Evolutionary conservation across 1,140 invertebrate genomes (phyloP).

Genomic region (Dufourea novaeangliae): DNA sequence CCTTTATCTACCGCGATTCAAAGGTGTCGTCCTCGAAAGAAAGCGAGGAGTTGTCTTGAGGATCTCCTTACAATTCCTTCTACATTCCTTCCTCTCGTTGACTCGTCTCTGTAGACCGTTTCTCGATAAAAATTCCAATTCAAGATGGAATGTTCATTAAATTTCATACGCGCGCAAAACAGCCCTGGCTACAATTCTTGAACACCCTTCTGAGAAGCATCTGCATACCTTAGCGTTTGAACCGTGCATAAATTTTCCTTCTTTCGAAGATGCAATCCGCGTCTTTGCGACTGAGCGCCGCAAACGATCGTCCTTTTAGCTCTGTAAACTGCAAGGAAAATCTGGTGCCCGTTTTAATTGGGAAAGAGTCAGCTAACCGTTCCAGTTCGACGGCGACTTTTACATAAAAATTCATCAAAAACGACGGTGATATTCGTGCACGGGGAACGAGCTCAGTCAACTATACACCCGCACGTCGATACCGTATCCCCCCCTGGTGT

Average conservation of each 20-base stretch:
- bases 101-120: constrained; percentile 1
- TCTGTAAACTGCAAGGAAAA: background rate
- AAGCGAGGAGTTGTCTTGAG: constrained; percentile 48
- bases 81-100: constrained; percentile 21
- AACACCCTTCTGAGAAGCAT: background rate
- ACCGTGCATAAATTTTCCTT: background rate
- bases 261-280: background rate
- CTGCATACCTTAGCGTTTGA: constrained; percentile 18
- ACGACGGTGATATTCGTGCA: background rate
- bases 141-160: constrained; percentile 42
- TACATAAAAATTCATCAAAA: background rate
- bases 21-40: constrained; percentile 51
- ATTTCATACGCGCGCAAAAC: constrained; percentile 14
- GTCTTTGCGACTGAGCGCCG: background rate
- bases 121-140: constrained; percentile 41
- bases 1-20: constrained; percentile 47
- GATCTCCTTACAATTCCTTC: constrained; percentile 50
- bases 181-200: background rate
- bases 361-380: background rate
- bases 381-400: background rate
- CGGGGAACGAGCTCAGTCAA: constrained; percentile 33
- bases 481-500: constrained; percentile 39
- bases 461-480: constrained; percentile 47
- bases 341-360: constrained; percentile 16
- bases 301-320: background rate